Conservation (phyloP, 2,888 invertebrate species). For the Lasioglossum morio region DNA sequence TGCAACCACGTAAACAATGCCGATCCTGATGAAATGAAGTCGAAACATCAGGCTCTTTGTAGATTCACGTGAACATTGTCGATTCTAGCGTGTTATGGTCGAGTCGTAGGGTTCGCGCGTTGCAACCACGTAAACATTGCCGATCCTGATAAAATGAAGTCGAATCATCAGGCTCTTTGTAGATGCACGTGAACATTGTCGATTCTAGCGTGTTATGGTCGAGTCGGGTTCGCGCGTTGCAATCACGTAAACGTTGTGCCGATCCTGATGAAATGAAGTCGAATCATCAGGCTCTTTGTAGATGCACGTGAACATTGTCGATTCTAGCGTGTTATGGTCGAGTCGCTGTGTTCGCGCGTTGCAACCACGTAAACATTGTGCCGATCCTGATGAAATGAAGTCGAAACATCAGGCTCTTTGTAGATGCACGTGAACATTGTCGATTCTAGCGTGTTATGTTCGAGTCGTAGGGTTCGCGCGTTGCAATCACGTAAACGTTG, state of each 20-base stretch:
- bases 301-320: neutral
- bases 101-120: constrained; percentile 9
- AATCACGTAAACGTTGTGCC: too few species aligned
- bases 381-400: neutral
- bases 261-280: too few species aligned
- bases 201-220: too few species aligned
- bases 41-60: too few species aligned
- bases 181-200: too few species aligned
- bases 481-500: neutral
- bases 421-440: too few species aligned
- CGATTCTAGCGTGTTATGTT: neutral
- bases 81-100: neutral
- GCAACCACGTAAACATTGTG: constrained; percentile 29
- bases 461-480: neutral
- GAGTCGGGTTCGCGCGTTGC: too few species aligned
- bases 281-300: too few species aligned
- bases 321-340: neutral
- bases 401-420: too few species aligned
- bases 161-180: too few species aligned
- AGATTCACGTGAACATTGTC: neutral
- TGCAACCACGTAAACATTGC: constrained; percentile 30
- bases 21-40: neutral
- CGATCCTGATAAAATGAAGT: too few species aligned
- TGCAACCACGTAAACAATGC: neutral
- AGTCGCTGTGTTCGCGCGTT: constrained; percentile 13